Conservation (phyloP, 2,113 vertebrate species). For the Salvelinus fontinalis region DNA sequence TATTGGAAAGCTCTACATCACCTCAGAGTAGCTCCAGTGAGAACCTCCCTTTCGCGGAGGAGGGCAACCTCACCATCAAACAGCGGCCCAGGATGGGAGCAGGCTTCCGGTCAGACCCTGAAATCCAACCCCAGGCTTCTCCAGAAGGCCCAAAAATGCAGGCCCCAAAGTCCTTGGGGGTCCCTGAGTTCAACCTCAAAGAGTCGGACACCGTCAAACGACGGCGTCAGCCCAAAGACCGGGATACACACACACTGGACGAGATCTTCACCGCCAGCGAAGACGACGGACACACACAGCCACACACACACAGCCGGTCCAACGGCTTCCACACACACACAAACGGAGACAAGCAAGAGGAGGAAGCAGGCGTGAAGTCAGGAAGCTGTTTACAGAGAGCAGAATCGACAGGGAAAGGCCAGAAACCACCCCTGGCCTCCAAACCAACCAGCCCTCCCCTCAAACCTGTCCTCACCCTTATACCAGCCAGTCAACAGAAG, state of each 20-base stretch:
- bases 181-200: conserved; percentile 89
- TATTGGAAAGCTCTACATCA: conserved; percentile 34
- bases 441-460: conserved; percentile 58
- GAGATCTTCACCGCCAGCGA: conserved; percentile 64
- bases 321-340: conserved; percentile 9
- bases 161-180: conserved; percentile 44
- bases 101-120: conserved; percentile 27
- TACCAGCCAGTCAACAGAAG: conserved; percentile 46
- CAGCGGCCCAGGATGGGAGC: conserved; percentile 80
- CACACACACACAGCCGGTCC: not conserved
- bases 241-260: conserved; percentile 69
- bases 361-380: conserved; percentile 47
- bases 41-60: conserved; percentile 90
- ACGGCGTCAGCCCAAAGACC: conserved; percentile 83
- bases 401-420: conserved; percentile 51
- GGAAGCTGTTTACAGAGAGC: conserved; percentile 42
- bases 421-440: conserved; percentile 40
- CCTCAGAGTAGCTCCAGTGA: conserved; percentile 80
- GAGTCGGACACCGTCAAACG: conserved; percentile 95
- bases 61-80: conserved; percentile 94
- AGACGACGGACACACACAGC: conserved; percentile 8
- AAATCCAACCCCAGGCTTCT: conserved; percentile 27
- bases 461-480: conserved; percentile 49
- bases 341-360: conserved; percentile 43
- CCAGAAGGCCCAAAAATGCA: conserved; percentile 18